Base-by-base conservation (phyloP, 2,113 vertebrate species). In the Heterotis niloticus region DNA sequence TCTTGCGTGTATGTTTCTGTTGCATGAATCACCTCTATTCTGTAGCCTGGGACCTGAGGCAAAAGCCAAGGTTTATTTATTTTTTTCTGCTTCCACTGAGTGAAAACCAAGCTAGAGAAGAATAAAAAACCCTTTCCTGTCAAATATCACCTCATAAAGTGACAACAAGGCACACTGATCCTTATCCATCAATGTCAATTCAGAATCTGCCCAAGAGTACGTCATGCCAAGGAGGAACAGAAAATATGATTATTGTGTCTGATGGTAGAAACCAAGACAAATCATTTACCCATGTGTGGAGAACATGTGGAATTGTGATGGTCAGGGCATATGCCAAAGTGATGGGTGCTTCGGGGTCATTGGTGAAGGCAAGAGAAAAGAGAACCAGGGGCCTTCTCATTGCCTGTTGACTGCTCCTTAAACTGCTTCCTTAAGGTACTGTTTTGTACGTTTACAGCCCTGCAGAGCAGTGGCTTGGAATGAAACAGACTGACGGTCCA, bases 171-270 rank as follows among this genome's bases (percentile, higher is more conserved):
- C n/a, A n/a, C 11, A n/a, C n/a, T n/a, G 5, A 65, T 77, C 4
- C 76, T 77, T 64, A 65, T 64, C 29, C 60, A 24, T 64, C 60
- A 77, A 77, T n/a, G 64, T 64, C 59, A 77, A 13, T 52, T 23
- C 7, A 23, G 59, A 65, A 65, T 77, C 44, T 78, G 64, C 64
- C 54, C 54, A 20, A 28, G n/a, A 68, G 56, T 10, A 14, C 51
- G 44, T 17, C 0, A 51, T 54, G n/a, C 65, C 51, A 68, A 51
- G 52, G 17, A n/a, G 11, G 5, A 14, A n/a, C n/a, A 68, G 44
- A 26, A n/a, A 17, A 24, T 20, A 56, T 54, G 57, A 60, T 24
- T 75, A 28, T 17, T 17, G 57, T 23, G 20, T 17, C 23, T 20
- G 60, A 20, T 4, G 14, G 14, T 4, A 13, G 60, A 44, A 44